Evolutionary conservation across 2,797 vertebrate species (phyloP).

Genomic region (Rhabdophis nuchalis): DNA sequence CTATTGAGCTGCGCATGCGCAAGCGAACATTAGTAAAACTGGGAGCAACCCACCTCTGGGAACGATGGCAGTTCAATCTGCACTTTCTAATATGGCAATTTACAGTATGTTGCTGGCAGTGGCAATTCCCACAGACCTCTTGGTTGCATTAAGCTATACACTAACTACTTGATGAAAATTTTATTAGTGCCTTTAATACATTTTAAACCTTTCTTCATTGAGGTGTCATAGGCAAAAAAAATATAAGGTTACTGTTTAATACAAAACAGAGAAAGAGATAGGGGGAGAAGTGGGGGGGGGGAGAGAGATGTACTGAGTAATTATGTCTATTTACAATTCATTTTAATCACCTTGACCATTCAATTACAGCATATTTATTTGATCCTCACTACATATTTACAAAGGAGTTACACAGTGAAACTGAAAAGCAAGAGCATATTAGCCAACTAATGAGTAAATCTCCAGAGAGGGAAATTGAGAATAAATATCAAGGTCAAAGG

Average conservation of each 20-base stretch:
- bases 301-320: conserved; percentile 19
- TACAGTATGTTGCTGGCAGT: neutral
- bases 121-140: neutral
- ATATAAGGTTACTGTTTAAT: conserved; percentile 29
- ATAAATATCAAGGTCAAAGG: conserved; percentile 26
- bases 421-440: conserved; percentile 33
- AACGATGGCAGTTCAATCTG: neutral
- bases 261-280: neutral
- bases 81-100: neutral
- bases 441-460: conserved; percentile 36
- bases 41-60: too few species aligned
- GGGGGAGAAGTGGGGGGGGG: neutral
- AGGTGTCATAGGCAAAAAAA: conserved; percentile 4
- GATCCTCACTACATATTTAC: conserved; percentile 43
- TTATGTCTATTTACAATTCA: conserved; percentile 26
- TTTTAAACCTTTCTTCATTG: conserved; percentile 25
- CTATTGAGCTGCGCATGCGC: too few species aligned
- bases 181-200: neutral
- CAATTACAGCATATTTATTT: conserved; percentile 46
- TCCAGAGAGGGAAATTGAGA: conserved; percentile 22
- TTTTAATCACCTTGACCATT: conserved; percentile 43
- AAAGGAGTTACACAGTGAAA: conserved; percentile 25
- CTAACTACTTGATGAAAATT: conserved; percentile 1
- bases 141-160: conserved; percentile 7
- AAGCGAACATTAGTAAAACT: too few species aligned